Base-by-base conservation (phyloP, 1,140 invertebrate genomes). In the Achatina immaculata region DNA sequence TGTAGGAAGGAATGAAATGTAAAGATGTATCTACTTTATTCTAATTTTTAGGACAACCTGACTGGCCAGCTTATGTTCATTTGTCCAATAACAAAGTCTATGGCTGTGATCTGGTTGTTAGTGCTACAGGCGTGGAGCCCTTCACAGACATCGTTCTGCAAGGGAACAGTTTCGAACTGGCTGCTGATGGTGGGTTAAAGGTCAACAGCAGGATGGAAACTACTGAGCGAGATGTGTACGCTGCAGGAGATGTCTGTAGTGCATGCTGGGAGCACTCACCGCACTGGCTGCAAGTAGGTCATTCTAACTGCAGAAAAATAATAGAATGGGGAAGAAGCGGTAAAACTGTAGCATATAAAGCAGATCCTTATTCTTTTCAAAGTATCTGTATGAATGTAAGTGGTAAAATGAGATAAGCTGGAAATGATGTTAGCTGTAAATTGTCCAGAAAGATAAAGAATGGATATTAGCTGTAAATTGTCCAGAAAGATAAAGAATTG, bases 181-280 rank as follows among this genome's bases (percentile, higher is more conserved):
- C 93, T 0, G 88, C 91, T 42, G 96, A 98, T 93, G 89, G 89
- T 45, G 92, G 92, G 24, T 82, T 98, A 76, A 91, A 93, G 82
- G 96, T 99, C 0, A 94, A 99, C 92, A 95, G 95, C 90, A 93
- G 94, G 85, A 95, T 99, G 94, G 93, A 95, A 90, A 98, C 97
- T 24, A 95, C 94, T 58, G 85, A 95, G 21, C 84, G 85, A 62
- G 93, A 96, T 90, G 93, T 99, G 28, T 99, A 95, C 93, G 98
- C 97, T 28, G 97, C 97, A 73, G 98, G 98, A 16, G 98, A 99
- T 94, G 94, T 96, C 14, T 98, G 97, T 87, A 93, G 93, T 82
- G 94, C 95, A 42, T 90, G 90, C 42, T 99, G 98, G 98, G 88
- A 93, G 28, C 86, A 92, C 74, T 93, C 96, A 0, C 83, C 88